These are phyloP conservation scores for Drosophila oshimai DNA, from an alignment of 1,140 invertebrate genomes.

Conservation along the genomic window DNA sequence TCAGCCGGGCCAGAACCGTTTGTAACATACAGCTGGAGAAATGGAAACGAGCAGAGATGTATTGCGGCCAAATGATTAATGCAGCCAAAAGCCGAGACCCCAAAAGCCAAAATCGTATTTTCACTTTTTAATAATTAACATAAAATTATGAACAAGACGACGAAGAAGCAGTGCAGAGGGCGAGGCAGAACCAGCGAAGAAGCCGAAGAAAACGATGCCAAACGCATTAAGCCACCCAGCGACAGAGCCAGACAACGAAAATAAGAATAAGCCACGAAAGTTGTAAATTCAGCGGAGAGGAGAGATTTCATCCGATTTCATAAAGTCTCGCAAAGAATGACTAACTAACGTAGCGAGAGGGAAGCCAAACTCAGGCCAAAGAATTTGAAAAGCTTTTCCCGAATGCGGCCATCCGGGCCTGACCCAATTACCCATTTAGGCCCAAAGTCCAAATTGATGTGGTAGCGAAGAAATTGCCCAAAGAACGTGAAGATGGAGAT, in stretches of 20 bases:
- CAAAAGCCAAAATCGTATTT: conserved; percentile 60
- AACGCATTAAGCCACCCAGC: conserved; percentile 48
- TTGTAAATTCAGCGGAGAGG: conserved; percentile 49
- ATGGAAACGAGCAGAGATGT: conserved; percentile 18
- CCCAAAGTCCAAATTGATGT: conserved; percentile 42
- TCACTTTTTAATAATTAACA: conserved; percentile 82
- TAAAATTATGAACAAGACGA: conserved; percentile 67
- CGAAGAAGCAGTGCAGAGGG: conserved; percentile 30
- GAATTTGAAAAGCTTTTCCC: conserved; percentile 73
- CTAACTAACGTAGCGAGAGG: too few relatives aligned
- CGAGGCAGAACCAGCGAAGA: conserved; percentile 43
- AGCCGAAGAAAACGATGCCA: conserved; percentile 56
- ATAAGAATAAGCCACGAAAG: conserved; percentile 71
- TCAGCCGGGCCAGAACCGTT: conserved; percentile 35
- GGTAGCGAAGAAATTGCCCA: conserved; percentile 33
- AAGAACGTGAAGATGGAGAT: conserved; percentile 36
- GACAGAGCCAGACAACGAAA: conserved; percentile 7
- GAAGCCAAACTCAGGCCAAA: conserved; percentile 22
- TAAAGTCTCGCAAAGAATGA: conserved; percentile 70
- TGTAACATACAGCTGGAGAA: background rate
- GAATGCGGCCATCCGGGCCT: conserved; percentile 40
- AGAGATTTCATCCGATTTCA: conserved; percentile 55
- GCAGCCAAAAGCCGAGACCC: conserved; percentile 45
- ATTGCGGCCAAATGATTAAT: conserved; percentile 52
- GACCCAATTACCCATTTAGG: conserved; percentile 78